Conservation (phyloP, 2,888 invertebrate species). For the Campopleginae sp. region DNA sequence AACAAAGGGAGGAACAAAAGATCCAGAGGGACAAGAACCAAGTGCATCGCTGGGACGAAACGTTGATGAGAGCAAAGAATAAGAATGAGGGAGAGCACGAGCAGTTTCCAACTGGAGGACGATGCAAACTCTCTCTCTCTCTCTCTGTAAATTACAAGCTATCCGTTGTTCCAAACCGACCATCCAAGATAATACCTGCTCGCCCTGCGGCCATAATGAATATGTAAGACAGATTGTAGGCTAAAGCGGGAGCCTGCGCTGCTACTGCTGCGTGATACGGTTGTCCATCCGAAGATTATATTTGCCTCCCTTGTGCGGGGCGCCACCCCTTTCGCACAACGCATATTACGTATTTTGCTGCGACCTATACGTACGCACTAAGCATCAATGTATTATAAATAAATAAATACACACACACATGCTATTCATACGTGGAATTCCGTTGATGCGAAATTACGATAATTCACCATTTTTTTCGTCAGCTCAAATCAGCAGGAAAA, state of each 20-base stretch:
- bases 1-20: conserved; percentile 23
- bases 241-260: conserved; percentile 82
- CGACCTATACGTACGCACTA: conserved; percentile 37
- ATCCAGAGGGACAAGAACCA: conserved; percentile 46
- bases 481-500: conserved; percentile 77
- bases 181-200: conserved; percentile 84
- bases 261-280: conserved; percentile 84
- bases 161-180: conserved; percentile 83
- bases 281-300: conserved; percentile 82
- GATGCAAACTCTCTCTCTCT: conserved; percentile 34
- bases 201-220: conserved; percentile 84
- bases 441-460: conserved; percentile 73
- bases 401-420: neutral
- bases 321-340: conserved; percentile 51
- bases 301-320: conserved; percentile 68
- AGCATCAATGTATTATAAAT: neutral
- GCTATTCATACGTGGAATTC: conserved; percentile 33
- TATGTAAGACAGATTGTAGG: conserved; percentile 84
- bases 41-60: conserved; percentile 28
- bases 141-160: conserved; percentile 83
- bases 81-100: conserved; percentile 42
- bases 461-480: conserved; percentile 81
- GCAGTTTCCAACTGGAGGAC: conserved; percentile 20
- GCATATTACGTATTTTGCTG: conserved; percentile 46
- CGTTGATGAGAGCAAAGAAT: conserved; percentile 59